Conservation (phyloP, 2,113 vertebrate genomes). For the Pheucticus melanocephalus region DNA sequence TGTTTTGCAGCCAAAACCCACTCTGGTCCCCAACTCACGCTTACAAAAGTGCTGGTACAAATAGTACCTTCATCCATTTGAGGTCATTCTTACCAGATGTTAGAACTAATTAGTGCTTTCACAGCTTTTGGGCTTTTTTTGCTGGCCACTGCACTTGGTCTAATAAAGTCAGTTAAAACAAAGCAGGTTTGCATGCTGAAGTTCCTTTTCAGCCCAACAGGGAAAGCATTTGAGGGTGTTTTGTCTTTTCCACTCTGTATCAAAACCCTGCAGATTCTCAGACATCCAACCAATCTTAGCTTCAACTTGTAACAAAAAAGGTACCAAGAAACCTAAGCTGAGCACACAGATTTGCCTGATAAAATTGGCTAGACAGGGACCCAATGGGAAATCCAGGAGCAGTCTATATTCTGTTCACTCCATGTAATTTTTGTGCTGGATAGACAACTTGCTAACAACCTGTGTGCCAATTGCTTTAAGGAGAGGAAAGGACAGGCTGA, state of each 20-base stretch:
- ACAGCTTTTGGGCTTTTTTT: neutral
- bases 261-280: neutral
- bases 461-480: neutral
- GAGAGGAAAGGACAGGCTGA: conserved; percentile 23
- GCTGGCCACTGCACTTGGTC: neutral
- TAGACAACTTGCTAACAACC: neutral
- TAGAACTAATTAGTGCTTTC: conserved; percentile 4
- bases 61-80: neutral
- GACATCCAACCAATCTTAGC: neutral
- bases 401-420: neutral
- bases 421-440: neutral
- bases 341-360: neutral
- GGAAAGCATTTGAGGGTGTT: neutral
- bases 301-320: neutral
- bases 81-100: neutral
- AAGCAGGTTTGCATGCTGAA: neutral
- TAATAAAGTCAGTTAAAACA: conserved; percentile 25
- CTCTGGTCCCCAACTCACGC: accelerated
- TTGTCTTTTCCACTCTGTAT: neutral
- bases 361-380: neutral
- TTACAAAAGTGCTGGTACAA: neutral
- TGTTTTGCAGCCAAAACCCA: neutral
- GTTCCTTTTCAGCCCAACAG: neutral
- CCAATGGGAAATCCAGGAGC: neutral
- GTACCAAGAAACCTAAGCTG: neutral